phyloP scores from a whole-genome alignment of 2,113 vertebrate genomes.

The Pedionomus torquatus region DNA sequence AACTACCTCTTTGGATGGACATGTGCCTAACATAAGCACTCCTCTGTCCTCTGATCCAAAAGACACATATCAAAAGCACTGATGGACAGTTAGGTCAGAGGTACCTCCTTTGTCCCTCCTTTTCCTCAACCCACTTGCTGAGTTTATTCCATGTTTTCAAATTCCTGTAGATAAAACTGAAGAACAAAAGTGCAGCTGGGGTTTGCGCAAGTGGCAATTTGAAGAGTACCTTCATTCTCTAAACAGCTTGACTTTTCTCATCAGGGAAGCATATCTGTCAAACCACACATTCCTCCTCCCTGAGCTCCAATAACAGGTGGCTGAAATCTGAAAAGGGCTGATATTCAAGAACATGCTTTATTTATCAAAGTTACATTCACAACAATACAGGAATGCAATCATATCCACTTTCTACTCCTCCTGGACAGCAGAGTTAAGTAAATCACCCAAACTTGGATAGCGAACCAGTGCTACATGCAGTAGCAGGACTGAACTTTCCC shows the following conservation, averaged over 20 bases:
- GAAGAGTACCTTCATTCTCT: conserved; percentile 22
- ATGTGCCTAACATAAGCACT: background rate
- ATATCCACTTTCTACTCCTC: background rate
- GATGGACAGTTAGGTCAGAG: background rate
- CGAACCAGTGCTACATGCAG: background rate
- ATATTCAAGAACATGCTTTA: background rate
- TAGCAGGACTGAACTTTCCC: background rate
- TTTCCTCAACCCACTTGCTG: conserved; percentile 3
- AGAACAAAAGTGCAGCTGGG: conserved; percentile 10
- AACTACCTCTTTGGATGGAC: background rate
- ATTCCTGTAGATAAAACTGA: conserved; percentile 30
- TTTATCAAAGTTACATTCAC: background rate
- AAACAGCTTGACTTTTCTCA: conserved; percentile 10
- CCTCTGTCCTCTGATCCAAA: background rate
- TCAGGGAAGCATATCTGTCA: background rate
- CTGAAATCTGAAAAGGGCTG: background rate
- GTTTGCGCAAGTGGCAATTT: conserved; percentile 24
- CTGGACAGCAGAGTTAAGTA: background rate
- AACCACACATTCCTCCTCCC: background rate
- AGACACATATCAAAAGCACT: background rate
- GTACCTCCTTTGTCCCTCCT: background rate
- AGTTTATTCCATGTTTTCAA: conserved; percentile 45
- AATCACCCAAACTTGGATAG: background rate
- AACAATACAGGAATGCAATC: background rate
- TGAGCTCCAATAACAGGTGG: background rate